Percentiles rank a stretch among this genome's conserved stretches.
Evolutionary conservation across 1,140 invertebrate genomes (phyloP).

Genomic region (Piezodorus guildinii): DNA sequence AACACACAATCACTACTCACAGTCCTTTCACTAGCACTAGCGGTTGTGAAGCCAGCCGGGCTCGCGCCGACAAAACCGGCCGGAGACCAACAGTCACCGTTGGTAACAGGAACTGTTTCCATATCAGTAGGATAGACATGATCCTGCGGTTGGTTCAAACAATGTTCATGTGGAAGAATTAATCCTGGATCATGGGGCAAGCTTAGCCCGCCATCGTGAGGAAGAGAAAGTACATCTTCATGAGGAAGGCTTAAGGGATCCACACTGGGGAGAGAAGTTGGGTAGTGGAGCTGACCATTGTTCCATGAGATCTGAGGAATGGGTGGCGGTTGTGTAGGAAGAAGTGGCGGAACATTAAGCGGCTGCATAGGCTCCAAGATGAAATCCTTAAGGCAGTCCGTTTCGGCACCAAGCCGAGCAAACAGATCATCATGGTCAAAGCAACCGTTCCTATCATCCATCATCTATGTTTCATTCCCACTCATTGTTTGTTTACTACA

Average conservation of each 20-base stretch:
- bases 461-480: conserved; percentile 23
- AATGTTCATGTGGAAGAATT: background rate
- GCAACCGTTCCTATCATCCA: conserved; percentile 30
- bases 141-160: background rate
- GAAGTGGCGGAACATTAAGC: background rate
- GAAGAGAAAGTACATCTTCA: background rate
- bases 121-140: background rate
- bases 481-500: conserved; percentile 29
- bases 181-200: conserved; percentile 1
- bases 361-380: conserved; percentile 26
- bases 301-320: conserved; percentile 17
- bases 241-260: conserved; percentile 1
- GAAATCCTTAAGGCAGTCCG: conserved; percentile 31
- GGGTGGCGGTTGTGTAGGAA: conserved; percentile 12
- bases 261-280: background rate
- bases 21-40: conserved; percentile 28
- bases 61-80: conserved; percentile 15
- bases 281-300: conserved; percentile 15
- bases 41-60: conserved; percentile 16
- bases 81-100: conserved; percentile 28
- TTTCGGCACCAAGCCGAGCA: conserved; percentile 25
- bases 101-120: conserved; percentile 23
- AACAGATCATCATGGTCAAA: conserved; percentile 28
- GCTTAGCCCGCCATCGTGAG: background rate
- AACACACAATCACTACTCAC: conserved; percentile 30